Evolutionary conservation across 2,888 invertebrate genomes (phyloP).

Genomic region (Melanchra persicariae): DNA sequence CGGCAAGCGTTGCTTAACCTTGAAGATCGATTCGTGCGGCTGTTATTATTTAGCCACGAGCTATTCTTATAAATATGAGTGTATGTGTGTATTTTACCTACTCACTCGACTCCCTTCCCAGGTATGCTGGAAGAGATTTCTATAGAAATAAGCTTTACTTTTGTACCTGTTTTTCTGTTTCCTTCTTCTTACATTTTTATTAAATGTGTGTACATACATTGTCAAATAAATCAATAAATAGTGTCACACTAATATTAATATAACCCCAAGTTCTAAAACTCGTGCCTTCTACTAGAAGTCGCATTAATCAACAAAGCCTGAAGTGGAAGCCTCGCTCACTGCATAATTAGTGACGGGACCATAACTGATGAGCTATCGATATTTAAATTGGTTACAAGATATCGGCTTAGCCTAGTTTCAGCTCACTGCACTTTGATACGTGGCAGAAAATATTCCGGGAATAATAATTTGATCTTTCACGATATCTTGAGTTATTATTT

Average conservation of each 20-base stretch:
- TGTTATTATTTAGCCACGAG: too few species aligned
- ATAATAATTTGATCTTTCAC: slow-evolving; percentile 2
- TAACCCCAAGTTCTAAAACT: not conserved
- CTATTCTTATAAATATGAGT: too few species aligned
- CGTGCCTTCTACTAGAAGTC: slow-evolving; percentile 13
- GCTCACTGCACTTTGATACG: slow-evolving; percentile 28
- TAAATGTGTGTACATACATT: too few species aligned
- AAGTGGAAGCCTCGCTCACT: slow-evolving; percentile 26
- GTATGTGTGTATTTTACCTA: too few species aligned
- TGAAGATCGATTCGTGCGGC: too few species aligned
- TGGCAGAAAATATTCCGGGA: slow-evolving; percentile 15
- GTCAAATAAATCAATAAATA: too few species aligned
- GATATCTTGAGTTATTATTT: slow-evolving; percentile 9
- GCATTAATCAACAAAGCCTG: slow-evolving; percentile 42
- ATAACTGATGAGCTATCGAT: slow-evolving; percentile 59
- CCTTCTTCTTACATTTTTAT: too few species aligned
- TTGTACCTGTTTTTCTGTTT: too few species aligned
- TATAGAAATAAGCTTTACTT: too few species aligned
- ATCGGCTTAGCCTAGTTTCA: slow-evolving; percentile 56
- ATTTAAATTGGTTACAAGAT: slow-evolving; percentile 63
- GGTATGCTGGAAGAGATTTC: too few species aligned
- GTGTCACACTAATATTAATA: too few species aligned
- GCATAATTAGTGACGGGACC: slow-evolving; percentile 54
- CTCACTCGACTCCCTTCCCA: too few species aligned
- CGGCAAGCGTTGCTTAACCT: not conserved